phyloP scores from a whole-genome alignment of 2,797 vertebrate species.

The Danionella dracula region DNA sequence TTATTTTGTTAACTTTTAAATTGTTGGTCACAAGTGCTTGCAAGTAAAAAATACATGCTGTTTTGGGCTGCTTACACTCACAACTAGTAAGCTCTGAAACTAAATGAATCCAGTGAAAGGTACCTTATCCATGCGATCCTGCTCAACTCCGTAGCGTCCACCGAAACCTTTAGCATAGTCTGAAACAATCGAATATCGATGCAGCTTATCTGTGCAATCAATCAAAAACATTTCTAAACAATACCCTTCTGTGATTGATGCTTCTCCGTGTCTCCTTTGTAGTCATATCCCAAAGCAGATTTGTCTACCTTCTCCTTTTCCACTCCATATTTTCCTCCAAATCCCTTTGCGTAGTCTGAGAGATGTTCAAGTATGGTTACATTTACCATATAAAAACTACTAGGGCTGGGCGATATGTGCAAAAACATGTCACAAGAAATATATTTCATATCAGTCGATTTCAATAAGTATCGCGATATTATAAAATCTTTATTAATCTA shows the following conservation, averaged over 20 bases:
- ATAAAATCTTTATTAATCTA: too few relatives aligned
- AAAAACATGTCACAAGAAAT: too few relatives aligned
- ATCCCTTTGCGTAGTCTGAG: slow-evolving; percentile 78
- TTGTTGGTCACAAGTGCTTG: too few relatives aligned
- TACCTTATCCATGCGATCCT: slow-evolving; percentile 90
- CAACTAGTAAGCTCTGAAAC: too few relatives aligned
- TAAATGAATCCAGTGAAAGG: not conserved
- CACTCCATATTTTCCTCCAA: slow-evolving; percentile 82
- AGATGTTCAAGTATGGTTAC: not conserved
- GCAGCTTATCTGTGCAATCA: not conserved
- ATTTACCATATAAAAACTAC: too few relatives aligned
- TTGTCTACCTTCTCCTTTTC: slow-evolving; percentile 83
- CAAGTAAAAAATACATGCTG: too few relatives aligned
- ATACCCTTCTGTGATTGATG: slow-evolving; percentile 84
- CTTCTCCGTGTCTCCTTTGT: slow-evolving; percentile 79
- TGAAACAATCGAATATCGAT: slow-evolving; percentile 43
- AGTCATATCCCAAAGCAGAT: slow-evolving; percentile 81
- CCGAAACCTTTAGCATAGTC: slow-evolving; percentile 92
- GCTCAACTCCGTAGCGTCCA: slow-evolving; percentile 84
- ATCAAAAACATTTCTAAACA: not conserved
- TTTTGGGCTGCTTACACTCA: too few relatives aligned
- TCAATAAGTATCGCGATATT: too few relatives aligned
- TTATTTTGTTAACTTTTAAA: too few relatives aligned
- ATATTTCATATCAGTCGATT: too few relatives aligned
- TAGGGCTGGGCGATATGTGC: too few relatives aligned